A percentile compares a stretch with the other conserved stretches of the same genome.
These are phyloP conservation scores for Craterocephalus amniculus DNA, from an alignment of 2,797 vertebrate species.

Conservation along the genomic window DNA sequence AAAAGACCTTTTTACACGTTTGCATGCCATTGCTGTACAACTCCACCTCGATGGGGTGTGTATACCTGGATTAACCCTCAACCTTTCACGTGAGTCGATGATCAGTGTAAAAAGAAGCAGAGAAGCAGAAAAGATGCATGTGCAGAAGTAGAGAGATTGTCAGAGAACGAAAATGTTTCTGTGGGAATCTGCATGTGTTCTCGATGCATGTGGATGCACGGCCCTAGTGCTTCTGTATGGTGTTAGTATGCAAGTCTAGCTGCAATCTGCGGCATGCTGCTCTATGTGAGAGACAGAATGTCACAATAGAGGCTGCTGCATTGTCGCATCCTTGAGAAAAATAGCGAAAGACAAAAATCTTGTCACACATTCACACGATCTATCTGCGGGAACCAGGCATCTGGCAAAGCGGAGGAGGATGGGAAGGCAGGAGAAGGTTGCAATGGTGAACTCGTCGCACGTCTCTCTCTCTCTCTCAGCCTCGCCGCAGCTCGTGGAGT, in stretches of 20 bases:
- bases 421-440: slow-evolving; percentile 50
- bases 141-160: slow-evolving; percentile 63
- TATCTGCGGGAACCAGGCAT: slow-evolving; percentile 63
- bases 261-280: slow-evolving; percentile 46
- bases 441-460: slow-evolving; percentile 33
- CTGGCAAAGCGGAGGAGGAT: slow-evolving; percentile 67
- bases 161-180: slow-evolving; percentile 35
- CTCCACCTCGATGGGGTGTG: slow-evolving; percentile 29
- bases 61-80: slow-evolving; percentile 51
- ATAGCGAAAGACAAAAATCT: slow-evolving; percentile 58
- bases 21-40: slow-evolving; percentile 54
- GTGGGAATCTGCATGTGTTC: slow-evolving; percentile 22
- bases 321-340: slow-evolving; percentile 39
- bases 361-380: slow-evolving; percentile 62
- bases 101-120: slow-evolving; percentile 48
- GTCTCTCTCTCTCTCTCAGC: slow-evolving; percentile 60
- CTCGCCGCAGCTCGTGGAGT: slow-evolving; percentile 87
- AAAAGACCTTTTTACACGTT: slow-evolving; percentile 63
- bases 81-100: slow-evolving; percentile 43
- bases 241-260: slow-evolving; percentile 50
- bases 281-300: slow-evolving; percentile 40
- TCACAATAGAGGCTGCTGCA: slow-evolving; percentile 51
- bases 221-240: slow-evolving; percentile 7
- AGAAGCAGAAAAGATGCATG: slow-evolving; percentile 62
- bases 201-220: slow-evolving; percentile 2